Percentiles rank a stretch among this genome's conserved stretches.
Evolutionary conservation across 2,113 vertebrate species (phyloP).

Genomic region (Astur gentilis): DNA sequence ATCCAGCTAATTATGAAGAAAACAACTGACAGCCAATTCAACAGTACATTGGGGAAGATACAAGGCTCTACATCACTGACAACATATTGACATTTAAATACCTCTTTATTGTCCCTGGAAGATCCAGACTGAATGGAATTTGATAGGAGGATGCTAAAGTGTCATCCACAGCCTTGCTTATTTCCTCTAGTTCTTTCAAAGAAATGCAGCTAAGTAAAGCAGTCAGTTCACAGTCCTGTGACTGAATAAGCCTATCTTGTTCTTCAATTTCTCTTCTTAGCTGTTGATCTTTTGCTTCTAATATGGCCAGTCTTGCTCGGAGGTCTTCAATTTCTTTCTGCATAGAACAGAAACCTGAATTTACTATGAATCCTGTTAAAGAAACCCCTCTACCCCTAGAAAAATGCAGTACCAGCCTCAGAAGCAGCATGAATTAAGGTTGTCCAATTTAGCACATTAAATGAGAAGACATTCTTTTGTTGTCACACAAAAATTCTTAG

Average conservation of each 20-base stretch:
- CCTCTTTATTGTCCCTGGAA: slow-evolving; percentile 77
- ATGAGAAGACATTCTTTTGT: neutral
- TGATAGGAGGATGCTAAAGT: slow-evolving; percentile 71
- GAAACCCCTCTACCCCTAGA: neutral
- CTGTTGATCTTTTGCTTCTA: slow-evolving; percentile 73
- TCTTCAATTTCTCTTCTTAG: slow-evolving; percentile 77
- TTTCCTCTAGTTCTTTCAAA: slow-evolving; percentile 73
- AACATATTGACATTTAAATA: slow-evolving; percentile 27
- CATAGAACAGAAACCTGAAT: neutral
- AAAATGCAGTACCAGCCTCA: neutral
- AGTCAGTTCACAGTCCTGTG: slow-evolving; percentile 72
- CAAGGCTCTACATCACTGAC: neutral
- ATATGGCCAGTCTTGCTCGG: slow-evolving; percentile 69
- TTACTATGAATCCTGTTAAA: neutral
- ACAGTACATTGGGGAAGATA: neutral
- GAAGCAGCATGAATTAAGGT: neutral
- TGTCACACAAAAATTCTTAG: neutral
- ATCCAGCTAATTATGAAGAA: neutral
- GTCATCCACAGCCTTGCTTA: slow-evolving; percentile 76
- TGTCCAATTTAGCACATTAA: neutral
- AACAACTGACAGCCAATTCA: neutral
- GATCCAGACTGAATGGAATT: slow-evolving; percentile 66
- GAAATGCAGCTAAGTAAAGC: slow-evolving; percentile 67
- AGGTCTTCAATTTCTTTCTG: slow-evolving; percentile 84
- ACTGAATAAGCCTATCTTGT: slow-evolving; percentile 67